Evolutionary conservation across 2,797 vertebrate genomes (phyloP).

Genomic region (Argentina silus): DNA sequence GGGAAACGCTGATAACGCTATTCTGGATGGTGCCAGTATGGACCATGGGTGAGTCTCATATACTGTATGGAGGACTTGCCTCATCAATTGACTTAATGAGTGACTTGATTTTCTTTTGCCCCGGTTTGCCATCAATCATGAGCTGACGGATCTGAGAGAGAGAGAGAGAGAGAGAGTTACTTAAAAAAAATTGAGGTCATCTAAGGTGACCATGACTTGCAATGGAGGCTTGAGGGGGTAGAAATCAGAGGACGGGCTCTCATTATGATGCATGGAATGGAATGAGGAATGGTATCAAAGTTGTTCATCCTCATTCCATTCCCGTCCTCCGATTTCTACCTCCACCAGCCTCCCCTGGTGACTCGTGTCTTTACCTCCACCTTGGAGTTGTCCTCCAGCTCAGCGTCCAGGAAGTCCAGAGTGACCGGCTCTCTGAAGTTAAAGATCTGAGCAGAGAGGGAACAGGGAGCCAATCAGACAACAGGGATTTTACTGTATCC

Average conservation of each 20-base stretch:
- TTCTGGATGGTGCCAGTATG: conserved; percentile 57
- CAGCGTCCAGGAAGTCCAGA: conserved; percentile 94
- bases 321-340: no score
- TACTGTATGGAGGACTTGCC: conserved; percentile 80
- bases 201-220: no score
- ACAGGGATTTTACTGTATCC: conserved; percentile 1
- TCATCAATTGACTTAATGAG: conserved; percentile 96
- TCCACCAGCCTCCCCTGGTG: no score
- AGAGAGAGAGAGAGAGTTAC: conserved; percentile 8
- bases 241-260: not conserved
- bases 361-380: conserved; percentile 82
- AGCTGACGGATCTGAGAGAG: conserved; percentile 86
- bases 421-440: conserved; percentile 95
- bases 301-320: no score
- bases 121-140: conserved; percentile 93
- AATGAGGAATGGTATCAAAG: no score
- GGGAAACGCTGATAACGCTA: conserved; percentile 50
- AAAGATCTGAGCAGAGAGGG: conserved; percentile 81
- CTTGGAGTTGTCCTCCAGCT: conserved; percentile 93
- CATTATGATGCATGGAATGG: not conserved
- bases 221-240: no score
- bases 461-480: not conserved
- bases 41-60: conserved; percentile 61
- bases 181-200: no score
- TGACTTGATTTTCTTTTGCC: conserved; percentile 90